Conservation (phyloP, 2,113 vertebrate species). For the Tychaedon coryphoeus region DNA sequence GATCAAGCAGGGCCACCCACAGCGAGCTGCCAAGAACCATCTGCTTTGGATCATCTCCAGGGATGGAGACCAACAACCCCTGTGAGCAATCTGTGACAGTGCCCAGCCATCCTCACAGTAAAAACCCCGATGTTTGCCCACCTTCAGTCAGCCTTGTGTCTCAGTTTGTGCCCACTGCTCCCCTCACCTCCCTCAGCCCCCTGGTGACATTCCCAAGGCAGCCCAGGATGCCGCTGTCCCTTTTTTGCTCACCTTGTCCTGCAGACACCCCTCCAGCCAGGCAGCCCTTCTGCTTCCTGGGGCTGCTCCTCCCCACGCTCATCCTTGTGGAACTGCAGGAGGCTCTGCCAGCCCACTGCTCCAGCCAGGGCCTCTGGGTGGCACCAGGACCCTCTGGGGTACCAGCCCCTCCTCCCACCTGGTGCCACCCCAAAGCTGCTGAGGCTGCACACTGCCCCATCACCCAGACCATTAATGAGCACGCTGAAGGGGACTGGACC, state of each 20-base stretch:
- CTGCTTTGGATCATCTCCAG: neutral
- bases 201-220: neutral
- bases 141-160: neutral
- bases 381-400: fast-evolving
- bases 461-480: neutral
- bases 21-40: neutral
- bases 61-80: neutral
- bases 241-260: neutral
- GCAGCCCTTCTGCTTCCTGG: neutral
- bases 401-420: neutral
- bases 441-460: neutral
- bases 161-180: neutral
- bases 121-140: neutral
- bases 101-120: neutral
- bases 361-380: neutral
- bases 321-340: neutral
- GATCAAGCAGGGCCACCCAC: neutral
- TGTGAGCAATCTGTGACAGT: neutral
- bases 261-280: neutral
- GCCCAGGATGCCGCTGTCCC: neutral
- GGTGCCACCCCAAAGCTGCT: neutral
- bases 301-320: fast-evolving
- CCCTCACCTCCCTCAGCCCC: no score
- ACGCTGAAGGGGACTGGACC: neutral
- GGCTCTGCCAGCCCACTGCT: neutral